Percentiles rank a stretch among this genome's conserved stretches.
phyloP scores from a whole-genome alignment of 2,113 vertebrate species.

The Clarias macrocephalus region DNA sequence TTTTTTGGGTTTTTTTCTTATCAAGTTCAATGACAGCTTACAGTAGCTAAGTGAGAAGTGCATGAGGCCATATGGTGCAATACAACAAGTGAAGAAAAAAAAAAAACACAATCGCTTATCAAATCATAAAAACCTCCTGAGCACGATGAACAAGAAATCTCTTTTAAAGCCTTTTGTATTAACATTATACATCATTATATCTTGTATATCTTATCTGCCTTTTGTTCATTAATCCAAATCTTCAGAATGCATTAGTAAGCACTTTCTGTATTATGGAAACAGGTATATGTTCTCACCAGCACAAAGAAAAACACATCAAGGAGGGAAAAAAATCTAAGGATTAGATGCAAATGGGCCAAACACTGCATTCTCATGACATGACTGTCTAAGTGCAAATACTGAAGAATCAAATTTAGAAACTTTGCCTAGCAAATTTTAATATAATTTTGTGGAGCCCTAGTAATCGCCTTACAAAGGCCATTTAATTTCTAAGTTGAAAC shows the following conservation, averaged over 20 bases:
- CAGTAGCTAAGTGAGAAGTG: too few species aligned
- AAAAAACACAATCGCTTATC: not conserved
- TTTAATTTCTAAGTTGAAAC: not conserved
- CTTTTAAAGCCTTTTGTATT: not conserved
- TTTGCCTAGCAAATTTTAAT: not conserved
- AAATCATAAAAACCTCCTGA: not conserved
- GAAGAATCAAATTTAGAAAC: not conserved
- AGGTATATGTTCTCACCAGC: too few species aligned
- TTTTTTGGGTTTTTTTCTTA: not conserved
- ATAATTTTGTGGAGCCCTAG: not conserved
- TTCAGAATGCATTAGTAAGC: not conserved
- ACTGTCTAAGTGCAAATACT: not conserved
- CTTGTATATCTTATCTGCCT: not conserved
- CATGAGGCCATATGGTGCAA: not conserved
- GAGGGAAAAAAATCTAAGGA: not conserved
- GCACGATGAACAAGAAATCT: not conserved
- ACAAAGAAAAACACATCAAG: not conserved
- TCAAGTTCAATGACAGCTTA: not conserved
- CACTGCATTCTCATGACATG: not conserved
- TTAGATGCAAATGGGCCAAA: not conserved
- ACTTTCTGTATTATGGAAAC: not conserved
- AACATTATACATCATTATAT: not conserved
- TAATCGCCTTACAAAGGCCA: not conserved
- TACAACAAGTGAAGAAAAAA: not conserved
- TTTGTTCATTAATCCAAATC: not conserved